phyloP scores from a whole-genome alignment of 2,113 vertebrate species.

The Panthera tigris region DNA sequence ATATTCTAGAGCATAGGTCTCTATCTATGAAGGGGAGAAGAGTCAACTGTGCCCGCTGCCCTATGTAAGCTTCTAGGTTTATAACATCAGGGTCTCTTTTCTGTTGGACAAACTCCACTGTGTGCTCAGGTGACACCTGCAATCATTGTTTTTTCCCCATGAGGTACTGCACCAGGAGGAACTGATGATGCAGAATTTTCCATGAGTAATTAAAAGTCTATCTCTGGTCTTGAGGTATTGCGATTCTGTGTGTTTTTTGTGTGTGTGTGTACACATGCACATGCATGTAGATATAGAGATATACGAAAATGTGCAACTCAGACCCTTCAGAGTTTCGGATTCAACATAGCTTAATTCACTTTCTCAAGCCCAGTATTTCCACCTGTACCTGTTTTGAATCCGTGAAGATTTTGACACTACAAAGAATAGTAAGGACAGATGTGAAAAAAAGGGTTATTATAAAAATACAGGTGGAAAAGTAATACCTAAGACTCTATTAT shows the following conservation, averaged over 20 bases:
- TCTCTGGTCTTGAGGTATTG: background rate
- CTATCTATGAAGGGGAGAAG: background rate
- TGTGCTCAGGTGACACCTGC: background rate
- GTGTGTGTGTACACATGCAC: background rate
- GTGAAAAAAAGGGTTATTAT: background rate
- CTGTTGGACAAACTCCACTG: background rate
- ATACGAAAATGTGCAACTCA: background rate
- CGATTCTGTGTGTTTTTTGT: background rate
- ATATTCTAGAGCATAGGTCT: background rate
- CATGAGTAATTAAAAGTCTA: background rate
- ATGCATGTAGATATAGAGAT: background rate
- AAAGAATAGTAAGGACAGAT: background rate
- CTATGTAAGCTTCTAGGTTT: background rate
- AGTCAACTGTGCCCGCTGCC: background rate
- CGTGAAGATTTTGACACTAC: background rate
- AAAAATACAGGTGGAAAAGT: background rate
- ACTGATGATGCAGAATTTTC: background rate
- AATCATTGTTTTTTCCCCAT: accelerated
- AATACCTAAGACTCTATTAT: background rate
- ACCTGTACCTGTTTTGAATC: background rate
- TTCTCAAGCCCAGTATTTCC: background rate
- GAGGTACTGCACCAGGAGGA: background rate
- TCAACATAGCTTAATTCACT: background rate
- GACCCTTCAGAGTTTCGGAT: background rate
- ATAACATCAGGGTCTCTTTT: background rate